A percentile compares a stretch with the other conserved stretches of the same genome.
phyloP scores from a whole-genome alignment of 2,797 vertebrate species.

The Anniella stebbinsi region DNA sequence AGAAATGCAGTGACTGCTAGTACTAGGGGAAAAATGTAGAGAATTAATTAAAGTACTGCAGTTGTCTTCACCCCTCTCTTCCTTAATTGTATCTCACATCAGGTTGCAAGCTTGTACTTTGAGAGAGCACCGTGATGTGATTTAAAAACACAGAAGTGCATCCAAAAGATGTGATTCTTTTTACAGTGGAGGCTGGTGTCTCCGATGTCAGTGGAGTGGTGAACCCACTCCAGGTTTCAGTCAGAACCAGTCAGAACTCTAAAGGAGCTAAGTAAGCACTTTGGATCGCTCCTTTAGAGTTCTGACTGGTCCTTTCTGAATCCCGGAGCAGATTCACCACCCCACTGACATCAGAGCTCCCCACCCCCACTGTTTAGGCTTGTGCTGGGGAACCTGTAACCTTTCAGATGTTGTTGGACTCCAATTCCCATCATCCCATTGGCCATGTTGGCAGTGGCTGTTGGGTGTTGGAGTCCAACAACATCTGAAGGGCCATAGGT shows the following conservation, averaged over 20 bases:
- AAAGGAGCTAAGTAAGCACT: too few relatives aligned
- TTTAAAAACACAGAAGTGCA: neutral
- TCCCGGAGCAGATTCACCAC: too few relatives aligned
- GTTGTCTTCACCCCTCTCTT: constrained; percentile 20
- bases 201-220: too few relatives aligned
- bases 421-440: neutral
- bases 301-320: too few relatives aligned
- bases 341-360: too few relatives aligned
- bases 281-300: too few relatives aligned
- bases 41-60: constrained; percentile 38
- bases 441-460: neutral
- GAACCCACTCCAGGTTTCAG: too few relatives aligned
- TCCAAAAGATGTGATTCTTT: constrained; percentile 1
- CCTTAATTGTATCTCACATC: constrained; percentile 22
- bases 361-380: too few relatives aligned
- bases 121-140: constrained; percentile 38
- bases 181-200: neutral
- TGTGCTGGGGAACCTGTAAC: neutral
- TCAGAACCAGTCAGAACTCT: too few relatives aligned
- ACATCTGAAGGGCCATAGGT: neutral
- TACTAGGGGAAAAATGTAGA: constrained; percentile 33
- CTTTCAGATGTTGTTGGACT: neutral
- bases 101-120: constrained; percentile 41
- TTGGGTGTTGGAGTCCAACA: neutral
- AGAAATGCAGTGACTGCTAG: constrained; percentile 43